Conservation (phyloP, 2,797 vertebrate genomes). For the Gymnopithys bicolor region DNA sequence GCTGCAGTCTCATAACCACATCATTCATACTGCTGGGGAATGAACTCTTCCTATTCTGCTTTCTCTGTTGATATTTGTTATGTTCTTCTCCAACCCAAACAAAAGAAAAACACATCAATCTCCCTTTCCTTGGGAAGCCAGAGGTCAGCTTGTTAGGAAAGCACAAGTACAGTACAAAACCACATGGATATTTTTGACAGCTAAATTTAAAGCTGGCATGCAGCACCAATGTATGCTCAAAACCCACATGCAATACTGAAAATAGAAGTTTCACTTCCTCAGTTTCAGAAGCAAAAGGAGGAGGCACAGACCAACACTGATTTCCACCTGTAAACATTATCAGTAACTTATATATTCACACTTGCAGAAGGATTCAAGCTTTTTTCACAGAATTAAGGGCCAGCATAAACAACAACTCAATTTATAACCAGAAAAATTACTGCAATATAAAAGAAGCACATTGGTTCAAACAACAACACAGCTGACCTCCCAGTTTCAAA, state of each 20-base stretch:
- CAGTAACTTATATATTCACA: neutral
- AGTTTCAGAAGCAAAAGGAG: neutral
- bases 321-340: neutral
- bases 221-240: neutral
- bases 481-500: neutral
- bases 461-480: neutral
- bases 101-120: neutral
- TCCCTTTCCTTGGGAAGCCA: neutral
- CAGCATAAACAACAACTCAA: neutral
- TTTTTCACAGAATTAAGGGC: neutral
- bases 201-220: neutral
- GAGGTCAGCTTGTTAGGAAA: neutral
- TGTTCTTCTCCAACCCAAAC: neutral
- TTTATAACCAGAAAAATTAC: neutral
- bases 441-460: neutral
- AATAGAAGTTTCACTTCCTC: neutral
- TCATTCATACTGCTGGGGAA: neutral
- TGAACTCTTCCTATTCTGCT: neutral
- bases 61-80: neutral
- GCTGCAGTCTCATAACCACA: neutral
- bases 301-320: accelerated
- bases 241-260: neutral
- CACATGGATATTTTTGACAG: neutral
- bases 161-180: neutral
- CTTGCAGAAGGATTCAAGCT: neutral